phyloP scores from a whole-genome alignment of 1,140 invertebrate species.

The Rhopalosiphum maidis region DNA sequence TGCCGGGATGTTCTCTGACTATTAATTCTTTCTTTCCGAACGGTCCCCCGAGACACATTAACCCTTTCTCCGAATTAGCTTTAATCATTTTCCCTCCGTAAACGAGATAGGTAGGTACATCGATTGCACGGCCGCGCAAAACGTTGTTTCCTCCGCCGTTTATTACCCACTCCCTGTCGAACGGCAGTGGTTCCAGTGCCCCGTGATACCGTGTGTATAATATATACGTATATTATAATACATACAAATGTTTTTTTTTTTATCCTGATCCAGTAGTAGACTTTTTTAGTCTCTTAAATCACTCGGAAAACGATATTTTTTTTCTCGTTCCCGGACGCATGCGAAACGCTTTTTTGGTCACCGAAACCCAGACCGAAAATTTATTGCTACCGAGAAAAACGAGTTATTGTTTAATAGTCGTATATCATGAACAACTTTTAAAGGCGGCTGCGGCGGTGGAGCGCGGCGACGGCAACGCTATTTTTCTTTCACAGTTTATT shows the following conservation, averaged over 20 bases:
- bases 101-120: not conserved
- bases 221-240: not conserved
- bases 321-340: not conserved
- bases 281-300: conserved; percentile 28
- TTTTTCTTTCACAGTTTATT: not conserved
- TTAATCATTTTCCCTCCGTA: not conserved
- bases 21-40: not conserved
- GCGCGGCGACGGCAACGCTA: not conserved
- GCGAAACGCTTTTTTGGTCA: conserved; percentile 27
- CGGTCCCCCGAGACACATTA: not conserved
- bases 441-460: not conserved
- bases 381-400: conserved; percentile 28
- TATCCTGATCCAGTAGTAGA: not conserved
- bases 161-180: not conserved
- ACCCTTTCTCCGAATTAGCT: conserved; percentile 12
- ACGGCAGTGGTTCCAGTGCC: not conserved
- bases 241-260: not conserved
- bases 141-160: not conserved
- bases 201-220: not conserved
- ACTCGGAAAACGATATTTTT: conserved; percentile 40
- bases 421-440: conserved; percentile 46
- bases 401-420: conserved; percentile 49
- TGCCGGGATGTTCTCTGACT: not conserved
- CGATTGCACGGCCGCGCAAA: not conserved
- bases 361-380: conserved; percentile 35